These are phyloP conservation scores for Molossus alvarezi DNA, from an alignment of 2,797 vertebrate genomes.

Conservation along the genomic window DNA sequence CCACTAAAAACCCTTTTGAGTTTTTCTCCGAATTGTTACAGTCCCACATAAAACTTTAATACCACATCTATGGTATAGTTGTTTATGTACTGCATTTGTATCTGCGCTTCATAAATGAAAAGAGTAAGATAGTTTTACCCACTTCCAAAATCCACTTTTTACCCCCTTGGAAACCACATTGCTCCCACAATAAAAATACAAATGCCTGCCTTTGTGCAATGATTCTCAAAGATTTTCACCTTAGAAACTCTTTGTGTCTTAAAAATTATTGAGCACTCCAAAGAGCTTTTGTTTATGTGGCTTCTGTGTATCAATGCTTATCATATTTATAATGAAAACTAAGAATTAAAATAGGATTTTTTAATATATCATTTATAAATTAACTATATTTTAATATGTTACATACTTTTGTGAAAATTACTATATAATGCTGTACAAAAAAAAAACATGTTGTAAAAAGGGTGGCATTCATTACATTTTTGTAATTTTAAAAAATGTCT, in stretches of 20 bases:
- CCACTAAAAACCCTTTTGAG: background rate
- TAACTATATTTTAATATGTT: background rate
- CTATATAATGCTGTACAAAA: background rate
- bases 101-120: background rate
- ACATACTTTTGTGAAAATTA: background rate
- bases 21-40: background rate
- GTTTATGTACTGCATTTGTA: background rate
- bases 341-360: conserved; percentile 2
- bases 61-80: background rate
- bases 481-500: background rate
- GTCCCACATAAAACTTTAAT: background rate
- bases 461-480: background rate
- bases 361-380: background rate
- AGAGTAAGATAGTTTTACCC: background rate
- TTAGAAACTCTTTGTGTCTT: background rate
- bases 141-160: background rate
- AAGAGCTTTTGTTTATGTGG: background rate
- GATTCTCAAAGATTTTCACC: background rate
- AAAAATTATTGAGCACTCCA: background rate
- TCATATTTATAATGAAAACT: background rate
- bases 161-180: background rate
- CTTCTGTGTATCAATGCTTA: background rate
- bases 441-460: background rate
- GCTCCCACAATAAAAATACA: background rate
- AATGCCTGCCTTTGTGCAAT: background rate